Conservation (phyloP, 2,888 invertebrate species). For the Synergus laeviventris region DNA sequence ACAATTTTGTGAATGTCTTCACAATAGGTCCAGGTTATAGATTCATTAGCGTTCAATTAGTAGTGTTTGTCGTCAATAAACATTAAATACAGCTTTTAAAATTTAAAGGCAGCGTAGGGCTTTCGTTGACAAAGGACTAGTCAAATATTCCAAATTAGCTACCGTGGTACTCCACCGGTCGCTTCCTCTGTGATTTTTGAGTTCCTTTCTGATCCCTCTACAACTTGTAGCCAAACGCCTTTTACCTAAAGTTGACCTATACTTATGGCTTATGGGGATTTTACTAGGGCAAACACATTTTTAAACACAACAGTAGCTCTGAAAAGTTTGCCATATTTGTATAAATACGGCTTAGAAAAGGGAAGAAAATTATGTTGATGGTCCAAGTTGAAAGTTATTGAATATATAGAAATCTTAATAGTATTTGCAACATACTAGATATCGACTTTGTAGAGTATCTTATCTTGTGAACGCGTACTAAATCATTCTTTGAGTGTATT, state of each 20-base stretch:
- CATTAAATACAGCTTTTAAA: conserved; percentile 64
- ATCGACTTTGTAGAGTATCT: background rate
- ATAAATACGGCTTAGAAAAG: background rate
- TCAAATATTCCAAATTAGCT: conserved; percentile 62
- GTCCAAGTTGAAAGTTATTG: too few relatives aligned
- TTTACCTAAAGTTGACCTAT: background rate
- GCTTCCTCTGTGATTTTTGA: background rate
- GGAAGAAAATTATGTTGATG: background rate
- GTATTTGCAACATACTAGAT: background rate
- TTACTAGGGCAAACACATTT: conserved; percentile 2
- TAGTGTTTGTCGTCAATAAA: conserved; percentile 69
- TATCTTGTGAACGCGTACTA: conserved; percentile 6
- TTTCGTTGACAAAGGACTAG: conserved; percentile 69
- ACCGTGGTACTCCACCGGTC: conserved; percentile 46
- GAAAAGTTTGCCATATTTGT: background rate
- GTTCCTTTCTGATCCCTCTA: conserved; percentile 9
- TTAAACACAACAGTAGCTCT: conserved; percentile 9
- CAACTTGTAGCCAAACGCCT: background rate
- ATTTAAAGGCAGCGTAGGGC: conserved; percentile 59
- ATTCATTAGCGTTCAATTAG: conserved; percentile 76
- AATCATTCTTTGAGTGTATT: background rate
- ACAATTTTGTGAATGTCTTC: conserved; percentile 27
- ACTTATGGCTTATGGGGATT: conserved; percentile 6
- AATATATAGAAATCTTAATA: too few relatives aligned
- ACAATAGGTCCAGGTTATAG: conserved; percentile 52